Base-by-base conservation (phyloP, 2,888 invertebrate species). In the Petrolisthes manimaculis region DNA sequence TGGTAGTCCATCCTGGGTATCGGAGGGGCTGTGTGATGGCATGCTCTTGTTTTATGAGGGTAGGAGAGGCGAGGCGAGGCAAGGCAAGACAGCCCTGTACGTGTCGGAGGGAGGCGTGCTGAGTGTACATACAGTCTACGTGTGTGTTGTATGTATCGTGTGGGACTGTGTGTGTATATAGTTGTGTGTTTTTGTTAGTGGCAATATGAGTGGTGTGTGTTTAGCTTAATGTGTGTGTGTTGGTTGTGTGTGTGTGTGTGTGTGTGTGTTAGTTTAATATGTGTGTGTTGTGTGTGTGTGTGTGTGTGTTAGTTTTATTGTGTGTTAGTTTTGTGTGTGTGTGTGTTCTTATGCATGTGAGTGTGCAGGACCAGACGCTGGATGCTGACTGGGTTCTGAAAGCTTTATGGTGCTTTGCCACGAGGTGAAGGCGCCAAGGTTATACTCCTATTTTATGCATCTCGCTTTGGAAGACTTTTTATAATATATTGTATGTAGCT, bases 151-250 rank as follows among this genome's bases (percentile, higher is more conserved):
- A 21, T 53, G 53, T 54, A n/a, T n/a, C 21, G 24, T 21, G 4
- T 80, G 61, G 55, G 24, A 6, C 56, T 55, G n/a, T 21, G 61
- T 9, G 21, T 53, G 80, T n/a, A 21, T 79, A 14, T 79, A 24
- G 69, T n/a, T 83, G 8, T 83, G 54, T 74, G 21, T 71, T 37
- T 67, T 18, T 82, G 14, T 71, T 71, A 71, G 14, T 14, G 21
- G 71, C n/a, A 21, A n/a, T 12, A n/a, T 6, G 61, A 18, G 61
- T 18, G 61, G 18, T 61, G 71, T 71, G 71, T 71, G 71, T 14
- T 12, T n/a, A 71, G 71, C 1, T 6, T 21, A 71, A 21, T 14
- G n/a, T 71, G 71, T 71, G 54, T 78, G 54, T 78, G 54, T 78
- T 5, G 6, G 53, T 78, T 78, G 0, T 78, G 1, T 78, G 78